Percentiles rank a stretch among this genome's conserved stretches.
These are phyloP conservation scores for Eretmocerus hayati DNA, from an alignment of 2,888 invertebrate species.

Conservation along the genomic window DNA sequence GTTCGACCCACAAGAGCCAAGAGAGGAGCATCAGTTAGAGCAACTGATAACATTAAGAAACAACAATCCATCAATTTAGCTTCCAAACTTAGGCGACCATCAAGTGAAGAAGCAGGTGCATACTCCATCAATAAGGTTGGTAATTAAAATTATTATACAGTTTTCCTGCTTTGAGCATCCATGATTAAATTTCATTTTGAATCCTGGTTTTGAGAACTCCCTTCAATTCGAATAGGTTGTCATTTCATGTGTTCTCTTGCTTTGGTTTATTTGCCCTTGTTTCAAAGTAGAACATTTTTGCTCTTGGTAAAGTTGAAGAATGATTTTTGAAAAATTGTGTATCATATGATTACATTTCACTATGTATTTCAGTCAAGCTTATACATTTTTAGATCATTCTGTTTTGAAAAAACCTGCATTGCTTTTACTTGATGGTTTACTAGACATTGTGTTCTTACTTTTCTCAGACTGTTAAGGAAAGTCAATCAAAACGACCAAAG, in stretches of 20 bases:
- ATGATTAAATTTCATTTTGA: too few species aligned
- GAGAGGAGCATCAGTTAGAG: conserved; percentile 35
- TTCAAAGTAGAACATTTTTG: not conserved
- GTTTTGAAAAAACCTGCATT: too few species aligned
- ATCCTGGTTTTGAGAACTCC: too few species aligned
- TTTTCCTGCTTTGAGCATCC: too few species aligned
- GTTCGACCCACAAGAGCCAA: conserved; percentile 17
- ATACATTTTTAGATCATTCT: too few species aligned
- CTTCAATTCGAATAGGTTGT: too few species aligned
- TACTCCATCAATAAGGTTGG: conserved; percentile 22
- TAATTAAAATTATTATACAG: conserved; percentile 4
- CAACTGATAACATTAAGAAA: conserved; percentile 31
- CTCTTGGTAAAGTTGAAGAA: not conserved
- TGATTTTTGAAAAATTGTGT: too few species aligned
- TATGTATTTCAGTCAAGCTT: not conserved
- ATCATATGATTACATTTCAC: not conserved
- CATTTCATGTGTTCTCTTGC: too few species aligned
- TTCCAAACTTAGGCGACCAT: conserved; percentile 29
- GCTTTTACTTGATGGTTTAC: too few species aligned
- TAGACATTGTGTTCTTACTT: too few species aligned
- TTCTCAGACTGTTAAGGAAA: conserved; percentile 12
- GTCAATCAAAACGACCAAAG: conserved; percentile 28
- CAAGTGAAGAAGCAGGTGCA: conserved; percentile 8
- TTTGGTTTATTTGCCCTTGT: too few species aligned
- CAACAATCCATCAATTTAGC: conserved; percentile 28